A percentile compares a stretch with the other conserved stretches of the same genome.
These are phyloP conservation scores for Phasia obesa DNA, from an alignment of 2,888 invertebrate species.

Conservation along the genomic window DNA sequence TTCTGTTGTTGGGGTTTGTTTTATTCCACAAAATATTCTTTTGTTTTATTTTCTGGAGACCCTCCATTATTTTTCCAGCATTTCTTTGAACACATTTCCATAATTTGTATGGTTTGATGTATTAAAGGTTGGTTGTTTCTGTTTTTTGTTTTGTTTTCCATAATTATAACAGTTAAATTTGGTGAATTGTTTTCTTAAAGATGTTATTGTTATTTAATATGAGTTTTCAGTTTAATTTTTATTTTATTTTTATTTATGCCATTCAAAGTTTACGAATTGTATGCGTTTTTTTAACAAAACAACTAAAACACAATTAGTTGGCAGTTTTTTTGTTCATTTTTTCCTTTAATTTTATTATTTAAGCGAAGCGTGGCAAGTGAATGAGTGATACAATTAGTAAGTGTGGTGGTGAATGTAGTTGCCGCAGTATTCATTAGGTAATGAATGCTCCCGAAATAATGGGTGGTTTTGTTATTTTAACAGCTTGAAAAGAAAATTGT, in stretches of 20 bases:
- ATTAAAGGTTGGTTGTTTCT: background rate
- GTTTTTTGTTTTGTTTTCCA: slow-evolving; percentile 30
- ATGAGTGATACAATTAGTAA: slow-evolving; percentile 10
- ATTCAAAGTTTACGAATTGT: slow-evolving; percentile 59
- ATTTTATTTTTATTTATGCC: slow-evolving; percentile 51
- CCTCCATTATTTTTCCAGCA: slow-evolving; percentile 25
- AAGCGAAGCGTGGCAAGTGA: slow-evolving; percentile 45
- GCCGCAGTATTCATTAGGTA: slow-evolving; percentile 33
- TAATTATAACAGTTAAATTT: slow-evolving; percentile 69
- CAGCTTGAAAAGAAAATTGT: slow-evolving; percentile 44
- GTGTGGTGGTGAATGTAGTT: slow-evolving; percentile 12
- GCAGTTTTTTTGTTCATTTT: slow-evolving; percentile 51
- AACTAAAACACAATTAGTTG: slow-evolving; percentile 62
- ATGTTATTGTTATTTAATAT: slow-evolving; percentile 61
- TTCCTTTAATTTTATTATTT: slow-evolving; percentile 47
- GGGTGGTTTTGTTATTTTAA: slow-evolving; percentile 62
- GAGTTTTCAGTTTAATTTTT: slow-evolving; percentile 37
- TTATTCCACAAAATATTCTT: slow-evolving; percentile 36
- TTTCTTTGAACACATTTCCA: slow-evolving; percentile 54
- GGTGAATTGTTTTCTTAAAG: slow-evolving; percentile 65
- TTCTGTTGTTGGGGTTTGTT: slow-evolving; percentile 23
- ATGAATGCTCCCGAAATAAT: slow-evolving; percentile 43
- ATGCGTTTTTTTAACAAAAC: slow-evolving; percentile 32
- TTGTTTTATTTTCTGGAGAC: slow-evolving; percentile 48
- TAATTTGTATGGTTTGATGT: slow-evolving; percentile 52